These are phyloP conservation scores for Drosophila aldrichi DNA, from an alignment of 2,888 invertebrate genomes.

Conservation along the genomic window DNA sequence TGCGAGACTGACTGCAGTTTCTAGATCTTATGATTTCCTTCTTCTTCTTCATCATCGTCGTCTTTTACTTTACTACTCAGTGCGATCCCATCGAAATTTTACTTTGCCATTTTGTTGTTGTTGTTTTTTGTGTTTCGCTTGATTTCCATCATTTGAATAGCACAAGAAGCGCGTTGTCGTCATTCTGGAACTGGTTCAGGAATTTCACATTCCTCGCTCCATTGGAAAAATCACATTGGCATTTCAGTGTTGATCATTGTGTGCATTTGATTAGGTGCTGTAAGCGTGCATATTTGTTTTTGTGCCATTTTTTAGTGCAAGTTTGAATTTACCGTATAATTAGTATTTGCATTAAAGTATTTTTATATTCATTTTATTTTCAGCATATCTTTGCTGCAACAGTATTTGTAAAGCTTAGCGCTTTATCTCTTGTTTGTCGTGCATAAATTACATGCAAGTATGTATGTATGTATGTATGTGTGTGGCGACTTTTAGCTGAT, in stretches of 20 bases:
- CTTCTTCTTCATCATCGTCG: slow-evolving; percentile 4
- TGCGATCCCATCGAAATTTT: slow-evolving; percentile 64
- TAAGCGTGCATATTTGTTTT: slow-evolving; percentile 4
- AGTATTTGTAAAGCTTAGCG: slow-evolving; percentile 1
- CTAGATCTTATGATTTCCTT: slow-evolving; percentile 60
- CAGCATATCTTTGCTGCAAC: background rate
- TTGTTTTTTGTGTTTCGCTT: slow-evolving; percentile 40
- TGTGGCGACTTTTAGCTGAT: slow-evolving; percentile 11
- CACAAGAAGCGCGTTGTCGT: slow-evolving; percentile 57
- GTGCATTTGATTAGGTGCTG: slow-evolving; percentile 39
- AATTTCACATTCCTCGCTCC: slow-evolving; percentile 44
- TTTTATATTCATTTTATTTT: background rate
- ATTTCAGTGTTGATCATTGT: slow-evolving; percentile 42
- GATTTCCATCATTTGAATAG: slow-evolving; percentile 65
- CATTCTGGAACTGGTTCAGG: slow-evolving; percentile 56
- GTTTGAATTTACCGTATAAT: background rate
- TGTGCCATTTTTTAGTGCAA: background rate
- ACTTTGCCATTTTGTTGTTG: slow-evolving; percentile 60
- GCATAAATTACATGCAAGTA: background rate
- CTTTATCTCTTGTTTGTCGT: slow-evolving; percentile 7
- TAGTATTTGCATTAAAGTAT: background rate
- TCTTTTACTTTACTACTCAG: slow-evolving; percentile 12
- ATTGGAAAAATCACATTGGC: slow-evolving; percentile 48
- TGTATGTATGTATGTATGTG: background rate
- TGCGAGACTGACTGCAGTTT: slow-evolving; percentile 55